Conservation (phyloP, 2,797 vertebrate genomes). For the Vireo griseus region DNA sequence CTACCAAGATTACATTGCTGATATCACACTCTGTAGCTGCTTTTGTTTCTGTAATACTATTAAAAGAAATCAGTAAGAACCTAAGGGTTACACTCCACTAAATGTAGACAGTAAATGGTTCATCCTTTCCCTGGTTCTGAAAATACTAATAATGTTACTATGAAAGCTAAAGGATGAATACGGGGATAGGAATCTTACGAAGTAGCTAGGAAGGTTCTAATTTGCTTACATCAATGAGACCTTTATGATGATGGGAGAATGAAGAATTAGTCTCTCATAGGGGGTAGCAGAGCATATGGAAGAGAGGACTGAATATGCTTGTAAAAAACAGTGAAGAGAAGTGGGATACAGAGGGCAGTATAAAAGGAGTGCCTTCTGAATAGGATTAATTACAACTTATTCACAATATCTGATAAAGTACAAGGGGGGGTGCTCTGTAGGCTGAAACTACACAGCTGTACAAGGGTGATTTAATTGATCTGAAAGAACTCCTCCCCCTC, state of each 20-base stretch:
- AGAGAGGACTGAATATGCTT: not conserved
- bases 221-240: slow-evolving; percentile 47
- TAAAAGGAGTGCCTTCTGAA: slow-evolving; percentile 9
- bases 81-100: not conserved
- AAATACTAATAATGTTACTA: slow-evolving; percentile 5
- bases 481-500: not conserved
- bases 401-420: not conserved
- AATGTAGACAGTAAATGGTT: not conserved
- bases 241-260: slow-evolving; percentile 7
- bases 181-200: not conserved
- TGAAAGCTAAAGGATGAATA: slow-evolving; percentile 13
- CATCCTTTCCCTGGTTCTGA: slow-evolving; percentile 3
- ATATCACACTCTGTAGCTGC: not conserved
- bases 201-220: not conserved
- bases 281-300: slow-evolving; percentile 18
- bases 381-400: slow-evolving; percentile 20
- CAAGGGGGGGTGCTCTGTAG: not conserved
- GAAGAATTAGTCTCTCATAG: not conserved
- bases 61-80: not conserved
- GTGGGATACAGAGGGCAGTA: not conserved
- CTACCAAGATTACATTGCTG: not conserved
- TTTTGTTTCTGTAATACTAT: not conserved
- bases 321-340: not conserved
- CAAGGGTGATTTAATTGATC: not conserved
- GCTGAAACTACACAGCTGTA: not conserved